These are phyloP conservation scores for Micronycteris hirsuta DNA, from an alignment of 2,113 vertebrate genomes.

Conservation along the genomic window DNA sequence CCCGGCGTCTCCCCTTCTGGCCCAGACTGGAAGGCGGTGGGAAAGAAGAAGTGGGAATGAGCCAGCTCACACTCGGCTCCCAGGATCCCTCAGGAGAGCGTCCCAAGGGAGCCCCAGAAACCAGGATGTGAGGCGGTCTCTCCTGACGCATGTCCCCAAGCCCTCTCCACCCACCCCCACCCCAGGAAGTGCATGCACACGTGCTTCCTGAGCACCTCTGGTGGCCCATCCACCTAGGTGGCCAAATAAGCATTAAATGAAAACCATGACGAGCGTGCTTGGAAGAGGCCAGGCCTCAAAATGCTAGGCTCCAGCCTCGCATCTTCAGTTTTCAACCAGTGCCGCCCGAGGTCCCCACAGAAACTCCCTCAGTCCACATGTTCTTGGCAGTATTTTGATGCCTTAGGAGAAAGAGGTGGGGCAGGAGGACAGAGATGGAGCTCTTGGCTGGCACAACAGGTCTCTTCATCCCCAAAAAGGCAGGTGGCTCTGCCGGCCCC, in stretches of 20 bases:
- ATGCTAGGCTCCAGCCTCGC: background rate
- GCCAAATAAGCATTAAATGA: too few relatives aligned
- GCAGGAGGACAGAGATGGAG: background rate
- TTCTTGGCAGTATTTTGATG: background rate
- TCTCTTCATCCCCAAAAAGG: background rate
- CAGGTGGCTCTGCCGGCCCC: background rate
- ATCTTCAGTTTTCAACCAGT: background rate
- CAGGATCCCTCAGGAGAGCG: background rate
- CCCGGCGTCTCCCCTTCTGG: slow-evolving; percentile 86
- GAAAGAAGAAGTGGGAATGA: background rate
- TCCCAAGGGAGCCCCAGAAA: slow-evolving; percentile 20
- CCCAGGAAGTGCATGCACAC: background rate
- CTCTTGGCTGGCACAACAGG: background rate
- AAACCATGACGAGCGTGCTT: accelerated
- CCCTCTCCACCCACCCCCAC: too few relatives aligned
- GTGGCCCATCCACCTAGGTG: accelerated
- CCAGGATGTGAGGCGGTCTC: slow-evolving; percentile 61
- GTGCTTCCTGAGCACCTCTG: background rate
- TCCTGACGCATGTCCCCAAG: background rate
- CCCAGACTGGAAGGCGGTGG: slow-evolving; percentile 70
- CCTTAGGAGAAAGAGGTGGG: background rate
- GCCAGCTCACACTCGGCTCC: background rate
- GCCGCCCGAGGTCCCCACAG: background rate
- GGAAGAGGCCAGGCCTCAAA: background rate
- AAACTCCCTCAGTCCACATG: accelerated